These are phyloP conservation scores for Papilio machaon DNA, from an alignment of 1,140 invertebrate genomes.

Conservation along the genomic window DNA sequence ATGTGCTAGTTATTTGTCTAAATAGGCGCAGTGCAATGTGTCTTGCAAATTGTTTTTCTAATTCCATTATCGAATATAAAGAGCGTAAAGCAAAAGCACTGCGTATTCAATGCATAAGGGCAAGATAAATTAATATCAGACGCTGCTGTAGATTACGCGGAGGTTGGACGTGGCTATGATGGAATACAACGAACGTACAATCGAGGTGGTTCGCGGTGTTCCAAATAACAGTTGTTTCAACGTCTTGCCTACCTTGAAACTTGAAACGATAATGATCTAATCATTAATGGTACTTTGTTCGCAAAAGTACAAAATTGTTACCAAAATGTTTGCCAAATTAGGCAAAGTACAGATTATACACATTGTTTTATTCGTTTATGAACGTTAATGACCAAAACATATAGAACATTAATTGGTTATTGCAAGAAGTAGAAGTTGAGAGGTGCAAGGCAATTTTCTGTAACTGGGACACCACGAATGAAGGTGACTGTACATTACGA, in stretches of 20 bases:
- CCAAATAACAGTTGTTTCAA: not conserved
- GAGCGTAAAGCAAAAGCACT: conserved; percentile 2
- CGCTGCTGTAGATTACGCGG: conserved; percentile 27
- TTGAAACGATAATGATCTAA: not conserved
- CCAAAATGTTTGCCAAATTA: no score
- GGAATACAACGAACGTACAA: conserved; percentile 23
- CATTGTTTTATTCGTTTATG: no score
- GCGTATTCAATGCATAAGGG: conserved; percentile 14
- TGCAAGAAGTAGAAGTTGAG: not conserved
- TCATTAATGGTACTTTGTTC: not conserved
- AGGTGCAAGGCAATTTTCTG: not conserved
- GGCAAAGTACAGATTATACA: no score
- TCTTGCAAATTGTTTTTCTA: conserved; percentile 5
- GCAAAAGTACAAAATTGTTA: no score
- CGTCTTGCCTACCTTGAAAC: not conserved
- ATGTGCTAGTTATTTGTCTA: no score
- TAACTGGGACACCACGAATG: not conserved
- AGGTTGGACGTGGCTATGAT: conserved; percentile 30
- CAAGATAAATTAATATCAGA: conserved; percentile 32
- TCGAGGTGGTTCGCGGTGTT: not conserved
- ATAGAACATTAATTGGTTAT: not conserved
- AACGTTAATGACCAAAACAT: not conserved
- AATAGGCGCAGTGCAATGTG: not conserved
- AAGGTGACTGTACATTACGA: conserved; percentile 11
- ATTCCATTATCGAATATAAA: not conserved